A percentile compares a stretch with the other conserved stretches of the same genome.
These are phyloP conservation scores for Dicrostonyx torquatus DNA, from an alignment of 2,797 vertebrate genomes.

Conservation along the genomic window DNA sequence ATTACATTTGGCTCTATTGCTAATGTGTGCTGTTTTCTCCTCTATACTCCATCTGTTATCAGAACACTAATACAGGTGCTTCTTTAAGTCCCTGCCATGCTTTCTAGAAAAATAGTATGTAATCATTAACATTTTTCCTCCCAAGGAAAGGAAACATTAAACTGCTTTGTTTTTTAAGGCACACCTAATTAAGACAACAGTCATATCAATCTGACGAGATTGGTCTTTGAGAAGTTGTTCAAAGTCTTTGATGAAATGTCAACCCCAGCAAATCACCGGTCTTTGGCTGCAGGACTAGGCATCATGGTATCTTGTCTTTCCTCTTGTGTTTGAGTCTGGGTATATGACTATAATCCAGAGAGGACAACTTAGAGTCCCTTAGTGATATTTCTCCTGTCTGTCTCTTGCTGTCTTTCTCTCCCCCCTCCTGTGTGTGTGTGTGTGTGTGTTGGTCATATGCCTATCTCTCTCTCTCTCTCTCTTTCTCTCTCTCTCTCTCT, in stretches of 20 bases:
- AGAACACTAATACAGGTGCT: slow-evolving; percentile 58
- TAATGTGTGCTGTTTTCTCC: slow-evolving; percentile 53
- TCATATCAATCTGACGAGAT: slow-evolving; percentile 29
- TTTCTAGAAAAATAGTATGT: slow-evolving; percentile 56
- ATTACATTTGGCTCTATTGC: slow-evolving; percentile 67
- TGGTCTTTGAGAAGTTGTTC: not conserved
- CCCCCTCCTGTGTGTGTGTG: no score
- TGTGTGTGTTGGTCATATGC: no score
- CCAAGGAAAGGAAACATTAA: not conserved
- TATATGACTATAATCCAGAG: not conserved
- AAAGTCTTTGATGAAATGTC: slow-evolving; percentile 9
- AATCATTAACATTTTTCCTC: not conserved
- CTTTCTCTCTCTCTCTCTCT: not conserved
- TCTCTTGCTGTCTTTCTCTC: no score
- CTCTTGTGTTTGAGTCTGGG: not conserved
- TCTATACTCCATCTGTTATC: slow-evolving; percentile 61
- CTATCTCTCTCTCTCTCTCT: no score
- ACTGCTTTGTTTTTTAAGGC: slow-evolving; percentile 30
- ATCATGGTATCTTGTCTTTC: not conserved
- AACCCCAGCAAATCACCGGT: not conserved
- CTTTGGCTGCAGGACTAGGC: not conserved
- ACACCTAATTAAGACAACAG: not conserved
- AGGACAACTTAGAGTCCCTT: not conserved
- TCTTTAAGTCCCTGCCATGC: slow-evolving; percentile 34
- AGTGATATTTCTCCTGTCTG: not conserved